phyloP scores from a whole-genome alignment of 1,140 invertebrate genomes.

The Charaxes varanes region DNA sequence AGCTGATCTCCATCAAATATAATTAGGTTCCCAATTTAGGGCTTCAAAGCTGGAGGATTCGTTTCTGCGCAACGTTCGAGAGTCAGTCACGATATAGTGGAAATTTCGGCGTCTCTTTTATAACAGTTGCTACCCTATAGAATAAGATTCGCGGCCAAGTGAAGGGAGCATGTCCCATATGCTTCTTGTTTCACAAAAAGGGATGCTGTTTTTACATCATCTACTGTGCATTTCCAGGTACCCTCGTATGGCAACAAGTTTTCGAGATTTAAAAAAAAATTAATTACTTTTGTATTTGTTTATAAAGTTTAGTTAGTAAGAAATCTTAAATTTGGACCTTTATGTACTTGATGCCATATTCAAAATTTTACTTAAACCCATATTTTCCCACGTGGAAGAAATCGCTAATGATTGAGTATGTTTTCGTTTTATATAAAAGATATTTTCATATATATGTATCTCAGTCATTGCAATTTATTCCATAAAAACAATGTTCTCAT shows the following conservation, averaged over 20 bases:
- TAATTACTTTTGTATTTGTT: slow-evolving; percentile 4
- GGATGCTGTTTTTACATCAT: slow-evolving; percentile 61
- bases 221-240: slow-evolving; percentile 67
- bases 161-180: slow-evolving; percentile 32
- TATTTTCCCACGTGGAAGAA: slow-evolving; percentile 32
- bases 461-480: slow-evolving; percentile 18
- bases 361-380: slow-evolving; percentile 33
- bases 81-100: too few relatives aligned
- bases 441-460: slow-evolving; percentile 5
- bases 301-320: too few relatives aligned
- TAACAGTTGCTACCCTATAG: slow-evolving; percentile 1
- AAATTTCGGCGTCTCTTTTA: slow-evolving; percentile 6
- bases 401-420: slow-evolving; percentile 32
- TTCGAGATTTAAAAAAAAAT: too few relatives aligned
- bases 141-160: slow-evolving; percentile 9
- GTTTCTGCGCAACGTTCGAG: too few relatives aligned
- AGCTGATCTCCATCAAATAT: too few relatives aligned
- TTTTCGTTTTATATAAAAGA: slow-evolving; percentile 1
- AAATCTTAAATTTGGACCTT: too few relatives aligned
- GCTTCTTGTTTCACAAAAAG: slow-evolving; percentile 38
- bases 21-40: too few relatives aligned
- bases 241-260: slow-evolving; percentile 52
- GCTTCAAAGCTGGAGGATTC: too few relatives aligned
- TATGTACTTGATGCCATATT: slow-evolving; percentile 52
- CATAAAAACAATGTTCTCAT: slow-evolving; percentile 13